Evolutionary conservation across 92 coral and sea anemone genomes (phyloP).

Genomic region (Epizoanthus illoricatus): DNA sequence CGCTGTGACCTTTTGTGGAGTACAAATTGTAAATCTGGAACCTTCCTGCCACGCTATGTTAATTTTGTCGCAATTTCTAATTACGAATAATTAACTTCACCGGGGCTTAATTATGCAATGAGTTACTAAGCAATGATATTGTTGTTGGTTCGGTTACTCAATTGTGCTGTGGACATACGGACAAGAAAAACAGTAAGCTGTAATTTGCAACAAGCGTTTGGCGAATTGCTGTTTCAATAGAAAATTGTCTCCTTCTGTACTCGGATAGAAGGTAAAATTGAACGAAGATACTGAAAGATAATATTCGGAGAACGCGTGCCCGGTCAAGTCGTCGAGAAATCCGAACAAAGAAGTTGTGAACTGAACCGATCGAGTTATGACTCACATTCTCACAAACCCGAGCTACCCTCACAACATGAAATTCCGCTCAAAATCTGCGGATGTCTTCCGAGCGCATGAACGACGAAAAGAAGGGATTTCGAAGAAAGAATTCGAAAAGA

Average conservation of each 20-base stretch:
- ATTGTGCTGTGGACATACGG: background rate
- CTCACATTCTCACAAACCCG: constrained; percentile 82
- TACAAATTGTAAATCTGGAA: too few relatives aligned
- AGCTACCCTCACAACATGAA: constrained; percentile 70
- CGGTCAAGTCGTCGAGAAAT: background rate
- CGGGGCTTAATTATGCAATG: background rate
- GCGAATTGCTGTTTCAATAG: too few relatives aligned
- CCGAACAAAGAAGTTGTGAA: background rate
- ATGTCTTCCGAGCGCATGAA: constrained; percentile 54
- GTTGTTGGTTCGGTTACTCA: constrained; percentile 7
- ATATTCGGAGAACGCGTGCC: background rate
- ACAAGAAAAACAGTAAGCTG: background rate
- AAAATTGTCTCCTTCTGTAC: too few relatives aligned
- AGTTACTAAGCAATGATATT: constrained; percentile 17
- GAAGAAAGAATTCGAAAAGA: constrained; percentile 67
- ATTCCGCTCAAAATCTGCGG: constrained; percentile 85
- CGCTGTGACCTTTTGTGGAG: too few relatives aligned
- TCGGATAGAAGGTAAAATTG: background rate
- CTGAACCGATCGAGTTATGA: constrained; percentile 51
- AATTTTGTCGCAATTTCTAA: background rate
- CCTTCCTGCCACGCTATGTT: background rate
- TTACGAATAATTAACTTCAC: background rate
- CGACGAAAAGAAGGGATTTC: constrained; percentile 60
- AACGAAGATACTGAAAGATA: background rate
- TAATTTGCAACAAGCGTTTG: background rate